Evolutionary conservation across 2,113 vertebrate genomes (phyloP), one percentile per base, ranked within the genome.

Genomic region (Xenus cinereus): DNA sequence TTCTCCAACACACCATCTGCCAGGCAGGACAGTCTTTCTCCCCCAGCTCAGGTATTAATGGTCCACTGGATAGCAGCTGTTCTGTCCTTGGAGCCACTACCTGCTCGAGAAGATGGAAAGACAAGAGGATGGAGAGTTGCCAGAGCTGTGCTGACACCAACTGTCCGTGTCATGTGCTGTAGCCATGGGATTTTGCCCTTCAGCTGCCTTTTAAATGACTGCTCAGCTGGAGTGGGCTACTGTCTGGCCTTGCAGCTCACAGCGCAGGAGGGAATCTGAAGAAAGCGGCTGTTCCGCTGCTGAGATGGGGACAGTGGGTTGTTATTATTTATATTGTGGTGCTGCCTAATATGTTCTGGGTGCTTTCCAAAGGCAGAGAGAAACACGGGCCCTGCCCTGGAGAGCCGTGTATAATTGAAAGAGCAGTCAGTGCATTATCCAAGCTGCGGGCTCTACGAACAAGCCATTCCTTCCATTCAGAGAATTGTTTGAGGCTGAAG

Each of bases 241-340:
- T 97, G 92, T 97, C 96, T 97, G 97, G 90, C 94, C 87, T 37
- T 50, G 74, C 89, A 76, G 90, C 86, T 91, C 92, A 66, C 54
- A 95, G 87, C 50, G 0, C 95, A 91, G 94, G 90, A 92, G 83
- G 96, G 84, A 91, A 81, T 81, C 88, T 75, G 95, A 41, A 79
- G 96, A 92, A 90, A 95, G 89, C n/a, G 63, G 66, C 79, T 68
- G 86, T 27, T 89, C 73, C 13, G 5, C 77, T 50, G 84, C 91
- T 91, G 91, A 63, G 89, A 94, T 91, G 90, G 96, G 89, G 94
- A 95, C 94, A 92, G 95, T 76, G 84, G 75, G 78, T 95, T 96
- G 92, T 94, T 97, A 90, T 95, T 97, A 95, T 93, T 96, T 97
- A 85, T 89, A 67, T 91, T 97, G 95, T 93, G 91, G 74, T 87